Evolutionary conservation across 2,797 vertebrate genomes (phyloP).

Genomic region (Eleutherodactylus coqui): DNA sequence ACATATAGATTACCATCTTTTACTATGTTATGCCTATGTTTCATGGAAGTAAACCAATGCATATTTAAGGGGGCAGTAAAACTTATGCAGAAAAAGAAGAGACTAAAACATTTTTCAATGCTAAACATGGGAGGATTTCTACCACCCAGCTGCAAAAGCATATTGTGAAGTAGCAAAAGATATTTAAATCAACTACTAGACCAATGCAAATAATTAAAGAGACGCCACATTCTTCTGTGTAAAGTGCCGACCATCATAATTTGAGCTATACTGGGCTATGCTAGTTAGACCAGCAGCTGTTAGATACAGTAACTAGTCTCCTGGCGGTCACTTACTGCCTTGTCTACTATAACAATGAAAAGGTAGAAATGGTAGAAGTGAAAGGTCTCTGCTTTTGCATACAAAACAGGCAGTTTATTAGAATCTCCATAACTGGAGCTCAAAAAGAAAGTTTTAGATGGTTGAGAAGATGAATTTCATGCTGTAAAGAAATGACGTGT

Average conservation of each 20-base stretch:
- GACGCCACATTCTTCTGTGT: too few species aligned
- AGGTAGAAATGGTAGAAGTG: neutral
- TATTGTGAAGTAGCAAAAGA: too few species aligned
- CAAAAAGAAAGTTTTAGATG: neutral
- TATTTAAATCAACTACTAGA: too few species aligned
- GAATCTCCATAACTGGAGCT: neutral
- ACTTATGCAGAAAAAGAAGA: too few species aligned
- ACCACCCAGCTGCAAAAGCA: too few species aligned
- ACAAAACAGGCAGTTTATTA: neutral
- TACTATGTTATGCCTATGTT: neutral
- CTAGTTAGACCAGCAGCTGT: neutral
- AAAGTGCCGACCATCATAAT: neutral
- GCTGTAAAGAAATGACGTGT: neutral
- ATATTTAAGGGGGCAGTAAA: too few species aligned
- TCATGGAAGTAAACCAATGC: neutral
- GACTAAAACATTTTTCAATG: too few species aligned
- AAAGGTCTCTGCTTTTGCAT: neutral
- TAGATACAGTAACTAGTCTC: neutral
- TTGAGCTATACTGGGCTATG: neutral
- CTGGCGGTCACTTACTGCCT: neutral
- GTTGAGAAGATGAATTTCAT: neutral
- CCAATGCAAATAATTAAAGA: too few species aligned
- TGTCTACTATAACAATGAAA: neutral
- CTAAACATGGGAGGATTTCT: too few species aligned
- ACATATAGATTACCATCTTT: neutral